Evolutionary conservation across 37 sponge, comb jelly and placozoan genomes (phyloP).

Genomic region (Sycon ciliatum): DNA sequence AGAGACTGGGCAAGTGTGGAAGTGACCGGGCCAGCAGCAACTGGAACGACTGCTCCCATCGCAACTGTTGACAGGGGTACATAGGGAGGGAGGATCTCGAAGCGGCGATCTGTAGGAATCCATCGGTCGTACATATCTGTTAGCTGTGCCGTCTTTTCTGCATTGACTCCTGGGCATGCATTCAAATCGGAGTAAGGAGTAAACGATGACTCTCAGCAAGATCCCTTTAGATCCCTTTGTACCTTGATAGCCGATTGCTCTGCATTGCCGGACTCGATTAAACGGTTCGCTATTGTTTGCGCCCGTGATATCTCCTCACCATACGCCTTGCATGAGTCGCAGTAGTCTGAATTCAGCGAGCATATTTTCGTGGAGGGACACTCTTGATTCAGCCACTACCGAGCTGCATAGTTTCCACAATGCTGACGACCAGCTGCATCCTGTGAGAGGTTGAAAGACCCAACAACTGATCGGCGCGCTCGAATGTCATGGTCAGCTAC

Average conservation of each 20-base stretch:
- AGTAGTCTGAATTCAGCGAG: conserved; percentile 37
- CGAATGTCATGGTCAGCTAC: conserved; percentile 23
- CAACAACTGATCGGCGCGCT: conserved; percentile 17
- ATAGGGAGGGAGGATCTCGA: too few species aligned
- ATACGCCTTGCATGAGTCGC: conserved; percentile 34
- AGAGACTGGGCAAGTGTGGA: too few species aligned
- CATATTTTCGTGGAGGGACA: conserved; percentile 27
- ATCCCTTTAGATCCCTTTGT: too few species aligned
- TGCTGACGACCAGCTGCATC: conserved; percentile 12
- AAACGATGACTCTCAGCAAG: too few species aligned
- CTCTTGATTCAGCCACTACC: conserved; percentile 35
- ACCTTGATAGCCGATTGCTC: neutral
- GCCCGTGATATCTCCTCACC: conserved; percentile 18
- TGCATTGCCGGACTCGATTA: conserved; percentile 33
- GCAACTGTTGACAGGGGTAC: too few species aligned
- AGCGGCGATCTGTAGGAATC: too few species aligned
- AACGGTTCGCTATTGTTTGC: conserved; percentile 12
- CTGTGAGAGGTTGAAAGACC: conserved; percentile 39
- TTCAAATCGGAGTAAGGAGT: too few species aligned
- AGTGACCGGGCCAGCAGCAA: too few species aligned
- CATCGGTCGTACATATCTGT: too few species aligned
- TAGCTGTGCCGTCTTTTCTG: too few species aligned
- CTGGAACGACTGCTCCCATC: too few species aligned
- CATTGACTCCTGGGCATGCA: too few species aligned
- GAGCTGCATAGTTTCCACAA: conserved; percentile 19